Evolutionary conservation across 2,888 invertebrate genomes (phyloP), one percentile per base, ranked within the genome.

Genomic region (Malachius bipustulatus): DNA sequence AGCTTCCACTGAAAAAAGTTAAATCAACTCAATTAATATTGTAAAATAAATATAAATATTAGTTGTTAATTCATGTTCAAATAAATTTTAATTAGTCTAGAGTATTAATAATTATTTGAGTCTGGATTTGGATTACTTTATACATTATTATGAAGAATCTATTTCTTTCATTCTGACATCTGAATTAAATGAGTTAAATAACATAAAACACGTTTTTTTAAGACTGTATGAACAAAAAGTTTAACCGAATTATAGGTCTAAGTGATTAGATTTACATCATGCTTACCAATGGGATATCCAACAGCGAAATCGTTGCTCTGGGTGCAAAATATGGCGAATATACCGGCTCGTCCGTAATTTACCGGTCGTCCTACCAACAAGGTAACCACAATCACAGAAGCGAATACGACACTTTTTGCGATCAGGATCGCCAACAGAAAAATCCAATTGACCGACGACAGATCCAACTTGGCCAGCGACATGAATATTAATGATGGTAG

Each of bases 271-370:
- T 9, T 28, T 28, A 28, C n/a, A 28, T n/a, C n/a, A 14, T 41
- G 64, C 70, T 75, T 69, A 88, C 91, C 81, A 49, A 94, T 90
- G 4, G 96, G 94, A 65, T 82, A 91, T 41, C 94, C 94, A 48
- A 96, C 75, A 12, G 96, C 94, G 66, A 96, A 94, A 63, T 96
- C 96, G 70, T 96, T 96, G 58, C 91, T 93, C 59, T 94, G 94
- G 1, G 94, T 94, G 49, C 87, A 83, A 61, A 94, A 94, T 53
- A 96, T 93, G 11, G 87, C 88, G 70, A 87, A 85, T 38, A 96
- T 70, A 9, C 91, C 94, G 29, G 90, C 87, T 52, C 82, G 74
- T 3, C 87, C 87, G 45, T 82, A 72, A 62, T 89, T 81, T 11
- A 80, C 57, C 4, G 89, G 88, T 54, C 82, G 73, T n/a, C 77